Conservation (phyloP, 2,797 vertebrate species). For the Percopsis omiscomaycus region DNA sequence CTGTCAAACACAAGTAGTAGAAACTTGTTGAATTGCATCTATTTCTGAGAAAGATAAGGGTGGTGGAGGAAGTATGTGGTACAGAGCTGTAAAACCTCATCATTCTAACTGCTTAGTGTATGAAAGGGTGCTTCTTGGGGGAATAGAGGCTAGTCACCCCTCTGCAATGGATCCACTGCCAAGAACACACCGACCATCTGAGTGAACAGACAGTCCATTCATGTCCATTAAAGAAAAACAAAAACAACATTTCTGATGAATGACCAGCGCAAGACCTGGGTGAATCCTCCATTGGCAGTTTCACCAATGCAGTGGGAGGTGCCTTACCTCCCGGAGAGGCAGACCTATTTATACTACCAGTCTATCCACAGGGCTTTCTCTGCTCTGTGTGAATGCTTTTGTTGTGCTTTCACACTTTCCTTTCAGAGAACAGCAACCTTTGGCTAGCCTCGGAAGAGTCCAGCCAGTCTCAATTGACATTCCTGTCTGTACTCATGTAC, state of each 20-base stretch:
- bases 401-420: background rate
- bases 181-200: conserved; percentile 33
- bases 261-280: conserved; percentile 42
- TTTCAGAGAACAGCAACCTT: background rate
- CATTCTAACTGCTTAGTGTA: conserved; percentile 26
- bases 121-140: conserved; percentile 54
- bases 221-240: conserved; percentile 32
- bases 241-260: conserved; percentile 63
- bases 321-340: background rate
- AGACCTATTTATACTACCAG: conserved; percentile 12
- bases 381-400: background rate
- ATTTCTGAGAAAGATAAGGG: background rate
- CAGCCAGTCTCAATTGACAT: background rate
- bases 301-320: conserved; percentile 22
- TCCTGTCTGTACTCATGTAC: too few relatives aligned
- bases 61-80: conserved; percentile 17
- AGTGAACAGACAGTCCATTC: conserved; percentile 29
- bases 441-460: background rate
- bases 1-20: conserved; percentile 3
- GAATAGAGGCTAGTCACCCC: conserved; percentile 26
- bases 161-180: conserved; percentile 28
- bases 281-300: conserved; percentile 31
- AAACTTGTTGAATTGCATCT: background rate
- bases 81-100: conserved; percentile 5
- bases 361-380: conserved; percentile 16